phyloP scores from a whole-genome alignment of 2,797 vertebrate genomes.

The Manis javanica region DNA sequence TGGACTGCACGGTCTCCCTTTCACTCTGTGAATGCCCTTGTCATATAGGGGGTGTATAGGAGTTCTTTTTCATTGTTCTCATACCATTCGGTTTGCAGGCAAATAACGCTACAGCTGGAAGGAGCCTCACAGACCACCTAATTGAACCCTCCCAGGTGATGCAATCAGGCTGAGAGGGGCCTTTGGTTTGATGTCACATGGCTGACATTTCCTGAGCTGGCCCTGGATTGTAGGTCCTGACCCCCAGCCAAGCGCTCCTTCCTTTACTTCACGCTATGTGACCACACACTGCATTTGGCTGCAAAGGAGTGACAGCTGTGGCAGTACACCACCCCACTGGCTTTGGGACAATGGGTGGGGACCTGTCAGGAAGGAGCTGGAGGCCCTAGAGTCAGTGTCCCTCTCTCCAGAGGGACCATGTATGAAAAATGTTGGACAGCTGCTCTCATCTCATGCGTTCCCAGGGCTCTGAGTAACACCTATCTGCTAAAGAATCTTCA shows the following conservation, averaged over 20 bases:
- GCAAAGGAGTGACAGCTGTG: neutral
- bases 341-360: neutral
- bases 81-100: neutral
- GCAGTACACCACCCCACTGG: neutral
- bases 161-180: neutral
- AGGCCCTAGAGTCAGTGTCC: neutral
- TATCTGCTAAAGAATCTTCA: neutral
- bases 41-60: no score
- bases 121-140: neutral
- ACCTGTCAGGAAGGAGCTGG: neutral
- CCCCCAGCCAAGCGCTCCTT: neutral
- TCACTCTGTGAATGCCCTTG: neutral
- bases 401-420: neutral
- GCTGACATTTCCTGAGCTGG: neutral
- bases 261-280: neutral
- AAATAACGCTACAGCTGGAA: neutral
- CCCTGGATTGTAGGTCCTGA: neutral
- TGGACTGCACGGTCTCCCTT: neutral
- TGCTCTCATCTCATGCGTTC: neutral
- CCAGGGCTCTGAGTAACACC: neutral
- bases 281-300: neutral
- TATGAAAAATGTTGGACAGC: neutral
- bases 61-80: neutral
- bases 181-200: fast-evolving
- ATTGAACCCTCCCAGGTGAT: neutral